phyloP scores from a whole-genome alignment of 92 coral and sea anemone species.

The Galaxea fascicularis region DNA sequence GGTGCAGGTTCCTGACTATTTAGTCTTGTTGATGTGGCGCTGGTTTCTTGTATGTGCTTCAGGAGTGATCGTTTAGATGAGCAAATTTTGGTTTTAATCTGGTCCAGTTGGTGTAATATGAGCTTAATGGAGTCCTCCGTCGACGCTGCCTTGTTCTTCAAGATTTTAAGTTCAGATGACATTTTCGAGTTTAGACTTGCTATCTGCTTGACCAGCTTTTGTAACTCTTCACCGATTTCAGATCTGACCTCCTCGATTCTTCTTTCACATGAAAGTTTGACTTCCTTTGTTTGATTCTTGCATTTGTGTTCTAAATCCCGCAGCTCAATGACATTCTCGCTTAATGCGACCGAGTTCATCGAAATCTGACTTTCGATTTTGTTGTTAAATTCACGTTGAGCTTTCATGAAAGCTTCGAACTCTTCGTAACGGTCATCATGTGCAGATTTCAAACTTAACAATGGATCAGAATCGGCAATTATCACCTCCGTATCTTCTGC shows the following conservation, averaged over 20 bases:
- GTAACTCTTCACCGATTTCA: slow-evolving; percentile 12
- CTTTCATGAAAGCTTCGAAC: slow-evolving; percentile 1
- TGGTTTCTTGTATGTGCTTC: slow-evolving; percentile 9
- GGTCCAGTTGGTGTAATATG: neutral
- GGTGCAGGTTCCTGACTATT: neutral
- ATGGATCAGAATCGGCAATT: too few relatives aligned
- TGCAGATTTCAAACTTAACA: too few relatives aligned
- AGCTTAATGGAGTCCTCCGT: slow-evolving; percentile 9
- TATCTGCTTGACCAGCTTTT: slow-evolving; percentile 12
- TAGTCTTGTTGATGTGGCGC: neutral
- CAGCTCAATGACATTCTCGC: too few relatives aligned
- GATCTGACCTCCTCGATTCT: neutral
- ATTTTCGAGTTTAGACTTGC: slow-evolving; percentile 18
- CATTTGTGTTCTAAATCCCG: too few relatives aligned
- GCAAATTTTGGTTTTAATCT: neutral
- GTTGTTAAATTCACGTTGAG: neutral
- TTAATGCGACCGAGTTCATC: neutral
- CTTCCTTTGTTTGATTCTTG: neutral
- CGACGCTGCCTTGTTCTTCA: slow-evolving; percentile 15
- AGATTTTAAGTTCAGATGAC: slow-evolving; percentile 9
- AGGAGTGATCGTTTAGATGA: slow-evolving; percentile 1
- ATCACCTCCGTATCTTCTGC: too few relatives aligned
- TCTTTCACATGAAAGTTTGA: neutral
- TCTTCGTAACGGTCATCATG: neutral
- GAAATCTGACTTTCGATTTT: neutral